These are phyloP conservation scores for Synanthedon myopaeformis DNA, from an alignment of 2,888 invertebrate genomes.

Conservation along the genomic window DNA sequence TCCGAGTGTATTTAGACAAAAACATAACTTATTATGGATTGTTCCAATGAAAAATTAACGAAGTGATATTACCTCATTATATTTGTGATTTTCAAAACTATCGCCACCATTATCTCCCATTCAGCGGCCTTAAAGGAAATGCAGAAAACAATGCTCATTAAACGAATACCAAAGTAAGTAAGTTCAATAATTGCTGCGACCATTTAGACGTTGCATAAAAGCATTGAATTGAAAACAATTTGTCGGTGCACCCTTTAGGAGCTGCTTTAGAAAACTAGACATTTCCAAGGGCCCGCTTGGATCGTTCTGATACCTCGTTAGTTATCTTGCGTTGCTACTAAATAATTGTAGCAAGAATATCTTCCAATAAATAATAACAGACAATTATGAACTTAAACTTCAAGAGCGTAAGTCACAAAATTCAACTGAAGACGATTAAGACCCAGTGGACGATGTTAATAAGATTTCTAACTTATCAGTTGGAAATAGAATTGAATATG, in stretches of 20 bases:
- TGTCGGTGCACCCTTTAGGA: constrained; percentile 54
- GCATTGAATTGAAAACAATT: constrained; percentile 59
- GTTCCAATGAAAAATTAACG: background rate
- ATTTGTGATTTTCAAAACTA: background rate
- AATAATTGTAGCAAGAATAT: constrained; percentile 57
- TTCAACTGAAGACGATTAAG: constrained; percentile 4
- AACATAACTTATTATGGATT: too few species aligned
- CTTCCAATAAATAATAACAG: background rate
- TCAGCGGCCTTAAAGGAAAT: constrained; percentile 31
- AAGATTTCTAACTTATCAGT: constrained; percentile 32
- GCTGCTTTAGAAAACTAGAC: constrained; percentile 41
- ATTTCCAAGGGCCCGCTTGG: constrained; percentile 51
- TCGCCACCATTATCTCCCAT: constrained; percentile 39
- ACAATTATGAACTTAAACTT: constrained; percentile 14
- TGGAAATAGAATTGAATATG: constrained; percentile 36
- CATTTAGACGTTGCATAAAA: constrained; percentile 40
- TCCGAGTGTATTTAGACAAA: too few species aligned
- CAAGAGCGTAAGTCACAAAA: constrained; percentile 13
- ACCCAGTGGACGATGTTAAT: constrained; percentile 13
- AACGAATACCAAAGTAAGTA: constrained; percentile 57
- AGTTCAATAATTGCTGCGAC: constrained; percentile 39
- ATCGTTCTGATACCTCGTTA: constrained; percentile 60
- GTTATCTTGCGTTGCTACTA: constrained; percentile 51
- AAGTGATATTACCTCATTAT: constrained; percentile 35
- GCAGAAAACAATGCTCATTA: constrained; percentile 64